Evolutionary conservation across 1,140 invertebrate species (phyloP).

Genomic region (Megalopta genalis): DNA sequence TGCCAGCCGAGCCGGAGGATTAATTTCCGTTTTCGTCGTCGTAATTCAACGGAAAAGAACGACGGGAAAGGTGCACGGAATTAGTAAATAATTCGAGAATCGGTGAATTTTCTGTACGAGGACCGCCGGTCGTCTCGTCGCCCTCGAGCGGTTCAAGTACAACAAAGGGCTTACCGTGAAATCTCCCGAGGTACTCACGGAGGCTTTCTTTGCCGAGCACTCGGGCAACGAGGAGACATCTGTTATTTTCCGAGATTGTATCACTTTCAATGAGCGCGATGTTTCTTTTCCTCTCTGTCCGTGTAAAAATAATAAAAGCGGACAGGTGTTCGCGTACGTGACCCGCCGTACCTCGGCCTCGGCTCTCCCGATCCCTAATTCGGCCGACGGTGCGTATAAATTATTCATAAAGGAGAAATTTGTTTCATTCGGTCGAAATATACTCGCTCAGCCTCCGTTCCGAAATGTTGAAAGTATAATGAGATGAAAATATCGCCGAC

Average conservation of each 20-base stretch:
- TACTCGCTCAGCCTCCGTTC: conserved; percentile 4
- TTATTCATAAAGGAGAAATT: conserved; percentile 45
- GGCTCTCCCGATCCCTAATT: conserved; percentile 35
- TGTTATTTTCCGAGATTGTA: conserved; percentile 67
- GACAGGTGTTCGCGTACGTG: conserved; percentile 10
- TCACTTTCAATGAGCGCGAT: conserved; percentile 59
- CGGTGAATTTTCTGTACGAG: conserved; percentile 45
- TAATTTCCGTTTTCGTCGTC: neutral
- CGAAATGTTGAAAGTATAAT: conserved; percentile 43
- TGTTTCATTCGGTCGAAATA: conserved; percentile 43
- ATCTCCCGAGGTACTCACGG: conserved; percentile 57
- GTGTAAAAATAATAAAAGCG: conserved; percentile 50
- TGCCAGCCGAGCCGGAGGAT: neutral
- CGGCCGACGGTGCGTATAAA: conserved; percentile 24
- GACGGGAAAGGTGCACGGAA: conserved; percentile 9
- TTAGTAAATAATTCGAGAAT: conserved; percentile 60
- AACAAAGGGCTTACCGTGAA: conserved; percentile 63
- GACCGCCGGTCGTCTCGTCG: conserved; percentile 30
- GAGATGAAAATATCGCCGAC: conserved; percentile 43
- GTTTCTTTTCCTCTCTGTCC: conserved; percentile 31
- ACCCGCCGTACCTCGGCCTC: too few relatives aligned
- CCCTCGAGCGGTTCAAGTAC: conserved; percentile 48
- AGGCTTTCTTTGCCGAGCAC: conserved; percentile 63
- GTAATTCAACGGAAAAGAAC: conserved; percentile 16
- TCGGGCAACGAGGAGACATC: conserved; percentile 59